Percentiles rank a stretch among this genome's conserved stretches.
Evolutionary conservation across 2,113 vertebrate genomes (phyloP).

Genomic region (Psilopogon haemacephalus): DNA sequence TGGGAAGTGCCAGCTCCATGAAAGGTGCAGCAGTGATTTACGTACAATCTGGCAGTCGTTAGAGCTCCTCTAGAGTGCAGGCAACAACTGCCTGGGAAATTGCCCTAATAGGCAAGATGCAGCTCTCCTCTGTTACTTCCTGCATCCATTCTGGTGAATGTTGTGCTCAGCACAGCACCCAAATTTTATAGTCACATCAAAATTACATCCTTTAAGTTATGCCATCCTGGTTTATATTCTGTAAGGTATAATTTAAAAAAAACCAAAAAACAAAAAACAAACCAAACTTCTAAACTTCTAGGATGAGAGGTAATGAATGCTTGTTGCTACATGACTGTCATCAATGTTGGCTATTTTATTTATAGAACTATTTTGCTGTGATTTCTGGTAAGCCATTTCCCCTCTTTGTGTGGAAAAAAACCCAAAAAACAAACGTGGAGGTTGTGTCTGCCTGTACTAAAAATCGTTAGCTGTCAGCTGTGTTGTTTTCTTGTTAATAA

Average conservation of each 20-base stretch:
- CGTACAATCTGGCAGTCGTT: fast-evolving
- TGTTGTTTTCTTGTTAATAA: slow-evolving; percentile 21
- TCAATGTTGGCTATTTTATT: background rate
- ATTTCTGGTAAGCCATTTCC: background rate
- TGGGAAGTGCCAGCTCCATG: background rate
- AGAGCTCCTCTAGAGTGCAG: background rate
- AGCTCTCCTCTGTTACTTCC: background rate
- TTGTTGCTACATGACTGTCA: background rate
- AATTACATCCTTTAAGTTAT: background rate
- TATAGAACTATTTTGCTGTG: background rate
- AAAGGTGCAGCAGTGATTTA: background rate
- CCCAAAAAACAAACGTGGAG: background rate
- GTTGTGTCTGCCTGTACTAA: background rate
- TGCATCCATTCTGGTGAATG: background rate
- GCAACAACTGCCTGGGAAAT: fast-evolving
- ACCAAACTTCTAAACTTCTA: background rate
- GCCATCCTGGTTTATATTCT: background rate
- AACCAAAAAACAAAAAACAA: no score
- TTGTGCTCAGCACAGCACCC: background rate
- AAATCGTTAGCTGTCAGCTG: background rate
- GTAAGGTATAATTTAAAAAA: background rate
- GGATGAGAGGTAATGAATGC: background rate
- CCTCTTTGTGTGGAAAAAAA: background rate
- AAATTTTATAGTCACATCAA: background rate
- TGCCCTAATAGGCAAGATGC: background rate